A percentile compares a stretch with the other conserved stretches of the same genome.
Conservation (phyloP, 2,888 invertebrate genomes). For the Mamestra brassicae region DNA sequence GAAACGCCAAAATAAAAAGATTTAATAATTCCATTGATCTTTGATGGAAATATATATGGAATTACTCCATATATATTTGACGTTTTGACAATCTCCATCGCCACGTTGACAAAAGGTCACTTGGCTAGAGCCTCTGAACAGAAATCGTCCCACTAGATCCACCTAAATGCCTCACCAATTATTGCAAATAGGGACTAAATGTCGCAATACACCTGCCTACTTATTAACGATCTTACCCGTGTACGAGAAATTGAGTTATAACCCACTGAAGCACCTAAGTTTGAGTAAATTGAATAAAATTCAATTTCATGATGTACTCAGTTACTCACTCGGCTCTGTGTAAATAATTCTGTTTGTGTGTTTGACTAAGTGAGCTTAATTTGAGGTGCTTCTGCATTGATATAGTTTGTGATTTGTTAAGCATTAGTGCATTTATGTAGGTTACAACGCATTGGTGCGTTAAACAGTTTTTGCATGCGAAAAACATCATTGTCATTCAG, state of each 20-base stretch:
- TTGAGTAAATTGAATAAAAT: slow-evolving; percentile 47
- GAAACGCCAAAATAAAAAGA: too few relatives aligned
- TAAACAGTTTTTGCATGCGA: background rate
- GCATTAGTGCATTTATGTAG: background rate
- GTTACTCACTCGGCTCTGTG: slow-evolving; percentile 15
- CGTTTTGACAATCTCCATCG: too few relatives aligned
- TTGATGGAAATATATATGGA: too few relatives aligned
- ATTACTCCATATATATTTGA: too few relatives aligned
- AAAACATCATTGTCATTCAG: background rate
- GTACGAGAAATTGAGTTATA: slow-evolving; percentile 43
- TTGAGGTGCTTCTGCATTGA: background rate
- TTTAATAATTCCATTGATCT: too few relatives aligned
- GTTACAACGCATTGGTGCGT: background rate
- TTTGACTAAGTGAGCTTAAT: slow-evolving; percentile 14
- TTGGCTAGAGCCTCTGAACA: background rate
- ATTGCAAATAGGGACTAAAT: background rate
- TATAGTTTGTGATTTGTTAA: background rate
- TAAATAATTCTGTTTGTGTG: slow-evolving; percentile 44
- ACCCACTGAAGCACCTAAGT: slow-evolving; percentile 42
- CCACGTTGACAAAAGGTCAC: too few relatives aligned
- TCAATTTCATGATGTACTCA: slow-evolving; percentile 37
- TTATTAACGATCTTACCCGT: slow-evolving; percentile 26
- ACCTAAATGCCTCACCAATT: too few relatives aligned
- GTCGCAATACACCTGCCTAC: slow-evolving; percentile 4
- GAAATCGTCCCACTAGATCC: background rate